A percentile compares a stretch with the other conserved stretches of the same genome.
These are phyloP conservation scores for Mactra quadrangularis DNA, from an alignment of 1,140 invertebrate species.

Conservation along the genomic window DNA sequence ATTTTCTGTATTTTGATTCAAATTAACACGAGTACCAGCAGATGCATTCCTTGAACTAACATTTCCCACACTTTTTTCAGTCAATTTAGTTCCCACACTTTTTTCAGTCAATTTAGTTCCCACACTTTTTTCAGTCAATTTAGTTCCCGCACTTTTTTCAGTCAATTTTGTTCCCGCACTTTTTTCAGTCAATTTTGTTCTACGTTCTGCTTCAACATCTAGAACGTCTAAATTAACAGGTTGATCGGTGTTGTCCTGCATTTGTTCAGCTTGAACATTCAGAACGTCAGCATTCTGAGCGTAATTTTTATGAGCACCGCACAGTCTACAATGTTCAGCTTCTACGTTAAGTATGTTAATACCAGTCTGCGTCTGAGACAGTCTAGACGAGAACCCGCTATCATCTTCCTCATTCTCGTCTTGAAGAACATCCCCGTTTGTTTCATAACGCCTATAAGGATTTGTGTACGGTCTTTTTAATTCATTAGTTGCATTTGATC, in stretches of 20 bases:
- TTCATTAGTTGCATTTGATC: constrained; percentile 16
- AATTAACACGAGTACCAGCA: not conserved
- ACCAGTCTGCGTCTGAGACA: constrained; percentile 2
- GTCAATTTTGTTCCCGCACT: not conserved
- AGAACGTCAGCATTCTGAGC: constrained; percentile 22
- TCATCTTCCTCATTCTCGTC: constrained; percentile 17
- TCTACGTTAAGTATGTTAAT: constrained; percentile 52
- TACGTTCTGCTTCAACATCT: constrained; percentile 15
- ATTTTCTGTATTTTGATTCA: no score
- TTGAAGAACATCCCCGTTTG: constrained; percentile 1
- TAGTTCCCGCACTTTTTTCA: not conserved
- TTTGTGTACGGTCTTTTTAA: constrained; percentile 38
- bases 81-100: not conserved
- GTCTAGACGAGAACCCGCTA: constrained; percentile 7
- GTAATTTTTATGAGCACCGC: constrained; percentile 39
- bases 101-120: not conserved
- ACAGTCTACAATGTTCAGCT: constrained; percentile 46
- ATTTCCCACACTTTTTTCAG: not conserved
- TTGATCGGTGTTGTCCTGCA: not conserved
- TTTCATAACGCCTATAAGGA: constrained; percentile 25
- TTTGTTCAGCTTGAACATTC: constrained; percentile 40
- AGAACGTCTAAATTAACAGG: constrained; percentile 7
- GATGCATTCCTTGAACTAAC: not conserved
- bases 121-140: not conserved
- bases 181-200: not conserved